These are phyloP conservation scores for Drosophila kikkawai DNA, from an alignment of 1,140 invertebrate genomes.

Conservation along the genomic window DNA sequence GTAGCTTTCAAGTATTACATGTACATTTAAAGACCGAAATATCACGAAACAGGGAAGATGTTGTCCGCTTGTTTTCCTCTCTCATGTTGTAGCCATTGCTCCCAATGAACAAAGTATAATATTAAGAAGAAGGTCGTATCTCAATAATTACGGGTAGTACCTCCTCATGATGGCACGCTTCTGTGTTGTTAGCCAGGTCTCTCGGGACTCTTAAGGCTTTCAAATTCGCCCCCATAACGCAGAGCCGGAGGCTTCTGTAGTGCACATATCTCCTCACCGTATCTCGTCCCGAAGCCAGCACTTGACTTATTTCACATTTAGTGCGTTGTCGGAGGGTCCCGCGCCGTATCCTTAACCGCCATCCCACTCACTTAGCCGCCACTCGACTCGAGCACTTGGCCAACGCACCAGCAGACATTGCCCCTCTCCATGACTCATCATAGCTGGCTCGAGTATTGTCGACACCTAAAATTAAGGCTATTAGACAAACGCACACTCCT, in stretches of 20 bases:
- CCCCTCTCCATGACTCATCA: conserved; percentile 34
- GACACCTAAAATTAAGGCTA: conserved; percentile 74
- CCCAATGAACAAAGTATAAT: background rate
- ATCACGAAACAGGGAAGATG: background rate
- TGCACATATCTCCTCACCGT: background rate
- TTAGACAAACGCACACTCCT: conserved; percentile 40
- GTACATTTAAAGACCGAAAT: background rate
- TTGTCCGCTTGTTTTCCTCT: background rate
- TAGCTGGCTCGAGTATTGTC: conserved; percentile 61
- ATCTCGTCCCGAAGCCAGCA: conserved; percentile 16
- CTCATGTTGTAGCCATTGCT: background rate
- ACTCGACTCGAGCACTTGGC: conserved; percentile 49
- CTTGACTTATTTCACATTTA: conserved; percentile 64
- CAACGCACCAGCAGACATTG: conserved; percentile 11
- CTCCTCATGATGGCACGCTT: conserved; percentile 21
- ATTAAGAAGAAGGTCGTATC: background rate
- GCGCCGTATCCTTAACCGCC: conserved; percentile 1
- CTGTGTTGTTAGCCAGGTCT: background rate
- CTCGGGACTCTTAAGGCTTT: background rate
- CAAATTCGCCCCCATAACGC: background rate
- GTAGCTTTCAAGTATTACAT: background rate
- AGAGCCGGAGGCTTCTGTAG: background rate
- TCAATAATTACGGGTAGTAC: conserved; percentile 22
- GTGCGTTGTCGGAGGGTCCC: conserved; percentile 3
- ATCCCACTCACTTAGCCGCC: conserved; percentile 17